Conservation (phyloP, 2,113 vertebrate species). For the Sander vitreus region DNA sequence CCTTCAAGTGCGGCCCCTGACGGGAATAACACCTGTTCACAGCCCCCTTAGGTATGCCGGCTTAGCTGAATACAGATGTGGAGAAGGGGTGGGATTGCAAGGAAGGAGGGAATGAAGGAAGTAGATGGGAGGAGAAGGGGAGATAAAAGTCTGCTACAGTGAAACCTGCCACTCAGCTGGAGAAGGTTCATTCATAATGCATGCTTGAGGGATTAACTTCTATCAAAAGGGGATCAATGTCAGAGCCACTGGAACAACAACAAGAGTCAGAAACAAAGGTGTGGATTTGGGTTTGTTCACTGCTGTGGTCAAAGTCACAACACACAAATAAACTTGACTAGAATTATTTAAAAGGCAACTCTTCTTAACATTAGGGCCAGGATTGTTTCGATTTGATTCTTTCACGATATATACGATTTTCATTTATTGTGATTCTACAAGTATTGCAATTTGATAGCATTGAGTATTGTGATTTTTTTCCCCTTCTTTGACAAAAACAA, state of each 20-base stretch:
- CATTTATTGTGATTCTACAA: too few relatives aligned
- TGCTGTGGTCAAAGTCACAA: not conserved
- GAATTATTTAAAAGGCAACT: not conserved
- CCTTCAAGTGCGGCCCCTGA: slow-evolving; percentile 42
- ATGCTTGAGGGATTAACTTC: slow-evolving; percentile 52
- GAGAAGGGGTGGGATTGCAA: not conserved
- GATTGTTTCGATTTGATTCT: too few relatives aligned
- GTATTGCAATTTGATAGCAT: too few relatives aligned
- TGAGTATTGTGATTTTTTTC: too few relatives aligned
- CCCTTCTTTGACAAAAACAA: too few relatives aligned
- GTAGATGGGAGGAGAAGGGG: slow-evolving; percentile 1
- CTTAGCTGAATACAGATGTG: slow-evolving; percentile 18
- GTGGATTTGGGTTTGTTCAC: slow-evolving; percentile 12
- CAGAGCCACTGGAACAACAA: slow-evolving; percentile 25
- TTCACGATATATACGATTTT: too few relatives aligned
- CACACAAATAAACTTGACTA: not conserved
- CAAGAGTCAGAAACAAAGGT: slow-evolving; percentile 6
- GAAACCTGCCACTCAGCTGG: slow-evolving; percentile 47
- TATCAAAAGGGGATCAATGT: slow-evolving; percentile 38
- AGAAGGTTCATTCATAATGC: slow-evolving; percentile 35
- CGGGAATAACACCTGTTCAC: slow-evolving; percentile 70
- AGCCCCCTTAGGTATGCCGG: slow-evolving; percentile 32
- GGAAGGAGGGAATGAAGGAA: slow-evolving; percentile 8
- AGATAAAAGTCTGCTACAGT: not conserved
- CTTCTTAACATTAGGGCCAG: not conserved